A percentile compares a stretch with the other conserved stretches of the same genome.
phyloP scores from a whole-genome alignment of 2,113 vertebrate genomes.

The Hippolais icterina region DNA sequence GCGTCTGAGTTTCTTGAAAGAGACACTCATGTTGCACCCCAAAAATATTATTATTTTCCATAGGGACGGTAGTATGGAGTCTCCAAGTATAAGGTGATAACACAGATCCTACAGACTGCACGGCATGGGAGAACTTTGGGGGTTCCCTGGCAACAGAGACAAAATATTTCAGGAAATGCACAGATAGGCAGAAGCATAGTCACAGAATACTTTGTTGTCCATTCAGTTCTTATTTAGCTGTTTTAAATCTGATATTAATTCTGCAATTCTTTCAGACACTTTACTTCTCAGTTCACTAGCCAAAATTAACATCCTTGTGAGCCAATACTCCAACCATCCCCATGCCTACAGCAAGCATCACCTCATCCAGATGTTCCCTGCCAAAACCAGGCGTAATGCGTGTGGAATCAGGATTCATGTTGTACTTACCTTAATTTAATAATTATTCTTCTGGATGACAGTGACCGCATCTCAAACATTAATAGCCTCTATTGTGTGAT shows the following conservation, averaged over 20 bases:
- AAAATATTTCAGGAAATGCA: background rate
- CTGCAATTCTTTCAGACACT: background rate
- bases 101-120: background rate
- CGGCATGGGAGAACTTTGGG: background rate
- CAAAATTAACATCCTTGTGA: constrained; percentile 36
- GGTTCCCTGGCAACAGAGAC: background rate
- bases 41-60: background rate
- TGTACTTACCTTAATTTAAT: constrained; percentile 58
- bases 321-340: background rate
- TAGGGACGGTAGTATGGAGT: background rate
- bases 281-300: constrained; percentile 15
- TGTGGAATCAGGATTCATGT: background rate
- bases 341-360: background rate
- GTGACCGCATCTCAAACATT: constrained; percentile 49
- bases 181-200: background rate
- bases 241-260: constrained; percentile 19
- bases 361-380: constrained; percentile 30
- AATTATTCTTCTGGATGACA: constrained; percentile 64
- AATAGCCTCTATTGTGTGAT: constrained; percentile 58
- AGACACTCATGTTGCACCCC: background rate
- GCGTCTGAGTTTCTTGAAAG: background rate
- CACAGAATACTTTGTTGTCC: background rate
- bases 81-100: background rate
- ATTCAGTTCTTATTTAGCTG: background rate
- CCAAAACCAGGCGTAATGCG: background rate